Conservation (phyloP, 2,888 invertebrate species). For the Polylopha cassiicola region DNA sequence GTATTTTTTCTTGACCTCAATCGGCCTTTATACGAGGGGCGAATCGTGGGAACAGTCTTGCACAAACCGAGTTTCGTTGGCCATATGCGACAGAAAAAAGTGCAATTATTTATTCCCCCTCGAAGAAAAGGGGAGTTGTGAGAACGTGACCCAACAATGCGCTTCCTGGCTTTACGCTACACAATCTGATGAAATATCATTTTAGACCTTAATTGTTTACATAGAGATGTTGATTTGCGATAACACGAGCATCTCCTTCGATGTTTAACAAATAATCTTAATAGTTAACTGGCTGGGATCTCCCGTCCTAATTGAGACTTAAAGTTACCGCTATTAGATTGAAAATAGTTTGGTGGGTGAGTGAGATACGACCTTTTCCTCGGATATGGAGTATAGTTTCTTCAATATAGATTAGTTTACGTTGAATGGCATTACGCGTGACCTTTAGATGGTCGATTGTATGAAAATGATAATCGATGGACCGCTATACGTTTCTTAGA, state of each 20-base stretch:
- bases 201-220: constrained; percentile 48
- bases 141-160: constrained; percentile 77
- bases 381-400: constrained; percentile 50
- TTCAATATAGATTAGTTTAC: constrained; percentile 54
- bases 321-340: constrained; percentile 26
- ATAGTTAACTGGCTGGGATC: constrained; percentile 41
- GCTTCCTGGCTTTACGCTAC: constrained; percentile 72
- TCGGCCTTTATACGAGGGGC: constrained; percentile 70
- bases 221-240: constrained; percentile 50
- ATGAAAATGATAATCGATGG: constrained; percentile 72
- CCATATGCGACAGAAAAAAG: constrained; percentile 78
- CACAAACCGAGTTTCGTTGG: constrained; percentile 73
- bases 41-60: constrained; percentile 74
- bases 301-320: constrained; percentile 33
- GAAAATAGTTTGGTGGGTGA: constrained; percentile 22
- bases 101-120: constrained; percentile 77
- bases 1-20: constrained; percentile 76
- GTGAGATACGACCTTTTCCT: constrained; percentile 28
- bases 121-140: constrained; percentile 76
- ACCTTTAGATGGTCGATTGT: constrained; percentile 70
- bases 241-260: constrained; percentile 40
- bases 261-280: constrained; percentile 55
- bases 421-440: constrained; percentile 71
- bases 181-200: constrained; percentile 34
- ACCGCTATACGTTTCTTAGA: constrained; percentile 59